phyloP scores from a whole-genome alignment of 2,797 vertebrate genomes.

The Centropyge bicolor region DNA sequence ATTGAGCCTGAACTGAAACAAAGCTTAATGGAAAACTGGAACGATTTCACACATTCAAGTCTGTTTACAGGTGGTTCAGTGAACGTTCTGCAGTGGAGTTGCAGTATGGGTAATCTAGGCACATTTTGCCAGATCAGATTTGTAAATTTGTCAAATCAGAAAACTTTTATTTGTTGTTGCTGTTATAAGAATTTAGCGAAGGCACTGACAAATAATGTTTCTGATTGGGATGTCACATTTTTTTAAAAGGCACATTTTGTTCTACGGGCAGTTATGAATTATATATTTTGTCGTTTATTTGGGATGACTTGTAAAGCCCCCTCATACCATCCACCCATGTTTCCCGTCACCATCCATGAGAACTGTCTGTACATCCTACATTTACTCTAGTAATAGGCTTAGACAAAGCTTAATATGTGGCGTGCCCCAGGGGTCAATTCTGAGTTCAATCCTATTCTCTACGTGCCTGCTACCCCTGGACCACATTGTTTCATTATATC shows the following conservation, averaged over 20 bases:
- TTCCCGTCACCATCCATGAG: neutral
- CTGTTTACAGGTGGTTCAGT: neutral
- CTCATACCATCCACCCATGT: neutral
- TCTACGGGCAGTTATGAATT: neutral
- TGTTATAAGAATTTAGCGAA: neutral
- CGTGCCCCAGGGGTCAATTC: slow-evolving; percentile 12
- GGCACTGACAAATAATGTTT: neutral
- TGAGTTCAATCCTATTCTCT: slow-evolving; percentile 11
- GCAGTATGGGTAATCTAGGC: neutral
- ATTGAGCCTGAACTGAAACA: neutral
- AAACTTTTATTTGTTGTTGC: neutral
- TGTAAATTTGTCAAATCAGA: too few relatives aligned
- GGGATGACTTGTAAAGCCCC: neutral
- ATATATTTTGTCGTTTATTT: neutral
- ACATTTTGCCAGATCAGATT: neutral
- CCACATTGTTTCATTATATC: neutral
- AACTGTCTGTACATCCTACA: slow-evolving; percentile 6
- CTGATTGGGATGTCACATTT: neutral
- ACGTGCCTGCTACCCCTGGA: neutral
- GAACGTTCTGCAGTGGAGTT: neutral
- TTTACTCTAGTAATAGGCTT: slow-evolving; percentile 13
- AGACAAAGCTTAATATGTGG: slow-evolving; percentile 22
- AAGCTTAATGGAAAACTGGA: neutral
- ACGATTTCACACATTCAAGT: neutral
- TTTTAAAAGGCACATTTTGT: neutral